Percentiles rank a stretch among this genome's conserved stretches.
Conservation (phyloP, 2,113 vertebrate genomes). For the Brevimyrus niger region DNA sequence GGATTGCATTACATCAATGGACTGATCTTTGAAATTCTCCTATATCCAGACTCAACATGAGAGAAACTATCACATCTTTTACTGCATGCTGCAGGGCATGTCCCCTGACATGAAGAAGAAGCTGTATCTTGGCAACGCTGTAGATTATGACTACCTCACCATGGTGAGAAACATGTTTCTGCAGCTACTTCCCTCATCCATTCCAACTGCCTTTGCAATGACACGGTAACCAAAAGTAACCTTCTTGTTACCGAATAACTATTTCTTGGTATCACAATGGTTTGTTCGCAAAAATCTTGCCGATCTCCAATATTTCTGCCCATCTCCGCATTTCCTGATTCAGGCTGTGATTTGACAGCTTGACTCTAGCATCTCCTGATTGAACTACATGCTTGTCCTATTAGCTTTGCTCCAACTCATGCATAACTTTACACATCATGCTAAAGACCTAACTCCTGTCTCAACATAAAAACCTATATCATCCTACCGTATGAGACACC, state of each 20-base stretch:
- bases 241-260: not conserved
- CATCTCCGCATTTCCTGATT: not conserved
- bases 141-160: constrained; percentile 87
- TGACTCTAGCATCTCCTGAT: not conserved
- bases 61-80: constrained; percentile 96
- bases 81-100: constrained; percentile 97
- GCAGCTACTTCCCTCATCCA: not conserved
- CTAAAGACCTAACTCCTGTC: not conserved
- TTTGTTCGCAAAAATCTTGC: not conserved
- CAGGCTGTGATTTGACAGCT: not conserved
- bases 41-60: constrained; percentile 74
- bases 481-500: not conserved
- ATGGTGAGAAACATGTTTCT: constrained; percentile 66
- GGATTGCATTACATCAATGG: not conserved
- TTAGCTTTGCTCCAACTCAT: no score
- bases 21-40: not conserved
- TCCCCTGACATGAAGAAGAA: constrained; percentile 79
- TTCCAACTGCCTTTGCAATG: not conserved
- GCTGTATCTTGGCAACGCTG: constrained; percentile 76
- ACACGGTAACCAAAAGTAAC: not conserved
- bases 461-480: not conserved
- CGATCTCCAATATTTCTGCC: no score
- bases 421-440: no score
- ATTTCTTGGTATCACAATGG: not conserved
- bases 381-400: not conserved